phyloP scores from a whole-genome alignment of 2,797 vertebrate species.

The Hypotaenidia philippensis region DNA sequence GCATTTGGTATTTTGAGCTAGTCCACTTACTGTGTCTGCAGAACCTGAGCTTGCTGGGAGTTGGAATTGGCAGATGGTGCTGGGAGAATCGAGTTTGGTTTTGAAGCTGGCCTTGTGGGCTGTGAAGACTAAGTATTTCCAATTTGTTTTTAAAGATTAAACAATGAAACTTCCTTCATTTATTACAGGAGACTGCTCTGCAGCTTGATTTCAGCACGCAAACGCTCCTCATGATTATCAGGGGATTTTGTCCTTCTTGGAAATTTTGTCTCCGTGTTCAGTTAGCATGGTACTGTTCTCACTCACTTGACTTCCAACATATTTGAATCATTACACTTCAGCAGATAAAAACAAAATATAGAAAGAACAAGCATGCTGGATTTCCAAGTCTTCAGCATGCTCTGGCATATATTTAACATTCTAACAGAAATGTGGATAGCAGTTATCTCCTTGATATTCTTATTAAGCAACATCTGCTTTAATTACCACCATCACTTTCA shows the following conservation, averaged over 20 bases:
- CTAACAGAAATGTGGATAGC: background rate
- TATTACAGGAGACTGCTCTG: background rate
- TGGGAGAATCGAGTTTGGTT: accelerated
- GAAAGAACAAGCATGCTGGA: background rate
- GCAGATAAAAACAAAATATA: background rate
- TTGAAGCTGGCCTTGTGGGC: background rate
- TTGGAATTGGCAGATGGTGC: background rate
- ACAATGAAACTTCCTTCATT: background rate
- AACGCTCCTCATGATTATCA: background rate
- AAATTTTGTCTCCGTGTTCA: accelerated
- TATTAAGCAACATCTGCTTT: background rate
- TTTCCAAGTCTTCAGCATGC: background rate
- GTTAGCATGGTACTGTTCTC: background rate
- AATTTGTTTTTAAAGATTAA: background rate
- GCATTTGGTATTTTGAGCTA: background rate
- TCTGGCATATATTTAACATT: background rate
- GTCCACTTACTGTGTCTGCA: background rate
- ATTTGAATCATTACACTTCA: background rate
- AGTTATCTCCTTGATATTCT: background rate
- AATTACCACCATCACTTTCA: background rate
- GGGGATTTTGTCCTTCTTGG: background rate
- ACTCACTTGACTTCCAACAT: background rate
- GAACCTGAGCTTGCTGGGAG: background rate
- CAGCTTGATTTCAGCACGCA: background rate
- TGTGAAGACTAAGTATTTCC: background rate